Base-by-base conservation (phyloP, 23 tunicate species). In the Ciona savignyi region DNA sequence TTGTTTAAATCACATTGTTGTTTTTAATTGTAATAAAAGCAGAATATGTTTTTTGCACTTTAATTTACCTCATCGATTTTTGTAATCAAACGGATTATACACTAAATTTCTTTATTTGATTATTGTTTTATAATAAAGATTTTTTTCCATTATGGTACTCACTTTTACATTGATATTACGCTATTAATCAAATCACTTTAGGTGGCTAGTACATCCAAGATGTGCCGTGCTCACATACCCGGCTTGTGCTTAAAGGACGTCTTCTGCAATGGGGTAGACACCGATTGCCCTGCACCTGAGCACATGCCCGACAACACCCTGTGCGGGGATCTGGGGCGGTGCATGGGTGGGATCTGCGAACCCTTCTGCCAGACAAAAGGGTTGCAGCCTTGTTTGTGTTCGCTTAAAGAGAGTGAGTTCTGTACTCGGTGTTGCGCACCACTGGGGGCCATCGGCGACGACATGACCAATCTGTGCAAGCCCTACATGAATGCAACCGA, bases 371-470 rank as follows among this genome's bases (percentile, higher is more conserved):
- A 24, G 23, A 91, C 86, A 0, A 82, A 80, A 30, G 87, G 87
- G 1, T 20, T 85, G 56, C 79, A 76, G 60, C 86, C 97, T 1
- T 91, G 97, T 34, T 61, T 84, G 65, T 91, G 97, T 66, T 33
- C 80, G 11, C 66, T 63, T 49, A 25, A 24, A 51, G 71, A 78
- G 71, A 77, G 76, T 2, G 51, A 85, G 11, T 75, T 86, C 25
- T 91, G 97, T 60, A 3, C 34, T 29, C 76, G 86, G 20, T 91
- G 97, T 68, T 91, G 97, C 34, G 86, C 91, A 34, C 79, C 84
- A 11, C 60, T 33, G 0, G 56, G 77, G 15, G 63, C 72, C 29
- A 71, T 80, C 2, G 88, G 80, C 9, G 73, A 76, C 1, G 76
- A 64, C 0, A 32, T 71, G 80, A 63, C 34, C 30, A 61, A 34